Base-by-base conservation (phyloP, 1,140 invertebrate species). In the Zaprionus nigranus region DNA sequence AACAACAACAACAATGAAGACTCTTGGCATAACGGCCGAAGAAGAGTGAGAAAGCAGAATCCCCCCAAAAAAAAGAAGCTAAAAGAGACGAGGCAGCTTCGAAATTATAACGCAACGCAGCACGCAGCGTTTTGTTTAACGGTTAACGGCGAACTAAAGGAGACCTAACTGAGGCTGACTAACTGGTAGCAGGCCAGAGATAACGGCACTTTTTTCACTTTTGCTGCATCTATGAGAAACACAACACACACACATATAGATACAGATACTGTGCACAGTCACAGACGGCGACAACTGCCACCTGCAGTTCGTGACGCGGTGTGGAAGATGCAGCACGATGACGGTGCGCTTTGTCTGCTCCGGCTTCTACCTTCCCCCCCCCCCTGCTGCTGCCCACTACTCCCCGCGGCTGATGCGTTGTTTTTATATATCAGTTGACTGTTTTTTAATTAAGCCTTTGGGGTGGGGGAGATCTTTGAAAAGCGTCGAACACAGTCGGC, bases 131-230 rank as follows among this genome's bases (percentile, higher is more conserved):
- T 79, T 85, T 86, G 78, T 85, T 79, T 85, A 85, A 85, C 82
- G 82, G 82, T 85, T 85, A 69, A 24, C 60, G 78, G 61, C 58
- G 63, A 66, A 54, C 67, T 66, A 75, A 78, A 81, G 70, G 51
- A 69, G 75, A 72, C 22, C 60, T 60, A 62, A 30, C 53, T n/a
- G 43, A 60, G 30, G 30, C 24, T 46, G 17, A 15, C 36, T 34
- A 34, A 34, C 30, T 34, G 30, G 30, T 34, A 30, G 12, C 62
- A 30, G 78, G 34, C 79, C 49, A 13, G 24, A 13, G 43, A 58
- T 59, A 86, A 86, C 83, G 82, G 82, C 46, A 77, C 82, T 70
- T 86, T 70, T 86, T 85, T 86, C 82, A 86, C 82, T 85, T 85
- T 85, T 79, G 79, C 56, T 81, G 79, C 82, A 76, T 72, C 79